Conservation (phyloP, 2,797 vertebrate species). For the Zalophus californianus region DNA sequence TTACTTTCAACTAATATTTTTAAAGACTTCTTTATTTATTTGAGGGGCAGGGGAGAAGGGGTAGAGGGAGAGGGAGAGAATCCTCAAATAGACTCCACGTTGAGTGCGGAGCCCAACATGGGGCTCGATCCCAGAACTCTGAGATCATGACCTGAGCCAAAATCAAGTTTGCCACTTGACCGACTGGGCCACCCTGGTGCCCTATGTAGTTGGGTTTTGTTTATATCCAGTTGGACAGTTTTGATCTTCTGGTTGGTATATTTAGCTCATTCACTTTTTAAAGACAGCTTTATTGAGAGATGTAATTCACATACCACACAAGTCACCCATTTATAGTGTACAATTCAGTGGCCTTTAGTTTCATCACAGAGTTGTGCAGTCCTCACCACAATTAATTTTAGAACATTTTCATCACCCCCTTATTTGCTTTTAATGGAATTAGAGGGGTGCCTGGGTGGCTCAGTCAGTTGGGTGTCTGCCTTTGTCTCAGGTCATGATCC, state of each 20-base stretch:
- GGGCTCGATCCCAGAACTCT: background rate
- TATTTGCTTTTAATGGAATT: background rate
- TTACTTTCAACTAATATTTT: background rate
- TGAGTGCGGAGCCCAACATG: background rate
- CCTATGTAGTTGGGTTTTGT: background rate
- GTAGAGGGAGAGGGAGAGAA: background rate
- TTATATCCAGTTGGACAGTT: constrained; percentile 21
- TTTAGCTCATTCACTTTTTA: background rate
- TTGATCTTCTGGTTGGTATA: background rate
- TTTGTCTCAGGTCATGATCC: no score
- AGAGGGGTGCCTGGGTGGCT: background rate
- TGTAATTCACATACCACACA: background rate
- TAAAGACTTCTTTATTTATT: background rate
- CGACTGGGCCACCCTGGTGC: no score
- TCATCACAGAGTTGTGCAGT: background rate
- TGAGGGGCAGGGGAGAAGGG: background rate
- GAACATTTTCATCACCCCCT: constrained; percentile 2
- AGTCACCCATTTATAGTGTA: background rate
- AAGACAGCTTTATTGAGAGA: background rate
- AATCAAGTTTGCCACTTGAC: background rate
- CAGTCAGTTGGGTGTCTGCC: no score
- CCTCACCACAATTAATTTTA: background rate
- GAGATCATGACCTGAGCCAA: background rate
- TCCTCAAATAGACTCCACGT: background rate
- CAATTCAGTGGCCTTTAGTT: background rate